These are phyloP conservation scores for Pinna nobilis DNA, from an alignment of 1,140 invertebrate genomes.

Conservation along the genomic window DNA sequence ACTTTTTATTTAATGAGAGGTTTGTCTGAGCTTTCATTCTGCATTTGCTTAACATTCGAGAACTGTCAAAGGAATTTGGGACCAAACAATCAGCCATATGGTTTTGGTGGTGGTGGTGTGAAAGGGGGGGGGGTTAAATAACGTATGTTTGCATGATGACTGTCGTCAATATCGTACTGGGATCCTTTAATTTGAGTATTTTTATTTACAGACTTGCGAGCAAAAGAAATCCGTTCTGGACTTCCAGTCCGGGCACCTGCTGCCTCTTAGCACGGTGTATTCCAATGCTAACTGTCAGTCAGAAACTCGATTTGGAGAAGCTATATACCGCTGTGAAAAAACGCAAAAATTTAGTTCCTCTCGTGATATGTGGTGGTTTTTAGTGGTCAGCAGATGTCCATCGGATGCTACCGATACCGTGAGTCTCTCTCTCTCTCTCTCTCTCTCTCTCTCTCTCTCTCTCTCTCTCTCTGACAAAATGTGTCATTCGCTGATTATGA, in stretches of 20 bases:
- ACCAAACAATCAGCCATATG: not conserved
- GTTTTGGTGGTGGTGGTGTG: not conserved
- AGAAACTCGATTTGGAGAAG: not conserved
- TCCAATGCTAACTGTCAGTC: conserved; percentile 22
- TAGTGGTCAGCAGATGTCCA: conserved; percentile 83
- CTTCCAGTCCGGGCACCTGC: conserved; percentile 36
- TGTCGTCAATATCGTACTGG: not conserved
- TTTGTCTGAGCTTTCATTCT: no score
- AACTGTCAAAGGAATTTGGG: no score
- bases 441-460: not conserved
- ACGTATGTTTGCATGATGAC: not conserved
- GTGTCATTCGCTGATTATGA: not conserved
- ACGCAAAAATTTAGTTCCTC: conserved; percentile 53
- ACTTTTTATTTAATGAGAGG: no score
- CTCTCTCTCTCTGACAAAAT: not conserved
- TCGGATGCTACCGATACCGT: not conserved
- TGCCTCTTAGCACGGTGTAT: conserved; percentile 5
- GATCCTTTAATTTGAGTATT: not conserved
- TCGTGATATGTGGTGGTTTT: conserved; percentile 67
- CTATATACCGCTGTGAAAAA: conserved; percentile 71
- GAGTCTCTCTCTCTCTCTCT: not conserved
- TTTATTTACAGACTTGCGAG: conserved; percentile 38
- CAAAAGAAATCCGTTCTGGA: conserved; percentile 31
- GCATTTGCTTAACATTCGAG: no score
- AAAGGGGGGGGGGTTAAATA: not conserved